phyloP scores from a whole-genome alignment of 2,113 vertebrate species.

The Ptyas mucosa region DNA sequence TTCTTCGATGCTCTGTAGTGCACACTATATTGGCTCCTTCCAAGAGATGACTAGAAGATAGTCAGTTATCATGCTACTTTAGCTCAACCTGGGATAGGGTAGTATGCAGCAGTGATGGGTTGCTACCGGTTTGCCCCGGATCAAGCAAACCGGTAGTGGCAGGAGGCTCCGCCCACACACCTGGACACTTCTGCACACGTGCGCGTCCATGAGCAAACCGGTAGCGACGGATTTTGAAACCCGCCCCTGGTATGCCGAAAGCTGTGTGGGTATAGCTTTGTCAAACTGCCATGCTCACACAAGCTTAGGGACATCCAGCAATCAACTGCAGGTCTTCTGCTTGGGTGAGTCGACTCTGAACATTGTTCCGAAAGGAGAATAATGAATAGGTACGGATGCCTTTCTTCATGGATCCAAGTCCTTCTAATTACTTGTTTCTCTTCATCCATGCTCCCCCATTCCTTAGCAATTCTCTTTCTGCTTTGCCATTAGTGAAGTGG shows the following conservation, averaged over 20 bases:
- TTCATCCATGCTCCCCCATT: not conserved
- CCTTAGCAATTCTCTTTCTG: not conserved
- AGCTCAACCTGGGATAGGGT: not conserved
- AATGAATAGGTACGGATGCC: no score
- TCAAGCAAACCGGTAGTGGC: no score
- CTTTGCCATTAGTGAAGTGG: not conserved
- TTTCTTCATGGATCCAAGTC: not conserved
- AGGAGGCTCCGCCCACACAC: rapidly evolving
- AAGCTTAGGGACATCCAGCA: not conserved
- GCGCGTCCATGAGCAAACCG: no score
- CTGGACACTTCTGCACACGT: no score
- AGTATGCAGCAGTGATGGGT: no score
- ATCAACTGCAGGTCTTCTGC: not conserved
- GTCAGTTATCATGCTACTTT: not conserved
- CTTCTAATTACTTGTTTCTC: not conserved
- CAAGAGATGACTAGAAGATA: not conserved
- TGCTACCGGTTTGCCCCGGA: no score
- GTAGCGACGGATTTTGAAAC: no score
- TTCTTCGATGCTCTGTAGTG: not conserved
- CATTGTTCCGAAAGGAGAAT: not conserved
- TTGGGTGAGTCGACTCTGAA: not conserved
- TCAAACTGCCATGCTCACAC: not conserved
- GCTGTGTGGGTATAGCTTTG: not conserved
- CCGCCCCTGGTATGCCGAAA: not conserved
- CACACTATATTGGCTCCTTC: not conserved